Percentiles rank a stretch among this genome's conserved stretches.
These are phyloP conservation scores for Philhelius pedissequus DNA, from an alignment of 2,888 invertebrate genomes.

Conservation along the genomic window DNA sequence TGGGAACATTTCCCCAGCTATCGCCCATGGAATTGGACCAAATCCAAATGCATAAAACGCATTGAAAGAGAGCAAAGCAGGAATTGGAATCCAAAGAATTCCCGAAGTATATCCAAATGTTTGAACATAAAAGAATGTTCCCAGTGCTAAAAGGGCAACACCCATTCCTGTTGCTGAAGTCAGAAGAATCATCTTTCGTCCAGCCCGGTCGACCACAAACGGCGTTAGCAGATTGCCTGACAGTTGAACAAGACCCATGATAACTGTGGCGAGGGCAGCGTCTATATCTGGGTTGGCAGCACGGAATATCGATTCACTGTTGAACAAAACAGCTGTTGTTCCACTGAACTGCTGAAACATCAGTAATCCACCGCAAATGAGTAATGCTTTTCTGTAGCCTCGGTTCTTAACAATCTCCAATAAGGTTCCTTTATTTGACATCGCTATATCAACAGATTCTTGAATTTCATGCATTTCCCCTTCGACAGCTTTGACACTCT, in stretches of 20 bases:
- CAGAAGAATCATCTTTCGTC: slow-evolving; percentile 86
- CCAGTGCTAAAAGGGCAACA: slow-evolving; percentile 81
- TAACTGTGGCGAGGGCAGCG: slow-evolving; percentile 84
- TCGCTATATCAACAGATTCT: slow-evolving; percentile 79
- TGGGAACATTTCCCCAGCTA: slow-evolving; percentile 86
- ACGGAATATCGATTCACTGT: slow-evolving; percentile 85
- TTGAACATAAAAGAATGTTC: slow-evolving; percentile 83
- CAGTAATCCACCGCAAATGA: slow-evolving; percentile 86
- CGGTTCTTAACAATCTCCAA: slow-evolving; percentile 83
- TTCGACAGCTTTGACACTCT: slow-evolving; percentile 81
- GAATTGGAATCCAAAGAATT: slow-evolving; percentile 85
- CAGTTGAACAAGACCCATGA: slow-evolving; percentile 87
- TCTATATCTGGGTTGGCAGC: slow-evolving; percentile 83
- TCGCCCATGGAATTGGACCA: slow-evolving; percentile 90
- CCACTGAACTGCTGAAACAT: slow-evolving; percentile 91
- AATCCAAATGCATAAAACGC: slow-evolving; percentile 86
- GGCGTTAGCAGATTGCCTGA: slow-evolving; percentile 86
- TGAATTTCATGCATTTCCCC: slow-evolving; percentile 83
- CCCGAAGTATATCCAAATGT: slow-evolving; percentile 76
- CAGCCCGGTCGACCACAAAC: slow-evolving; percentile 87
- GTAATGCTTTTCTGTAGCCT: slow-evolving; percentile 87
- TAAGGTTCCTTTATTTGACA: slow-evolving; percentile 76
- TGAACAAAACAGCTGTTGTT: slow-evolving; percentile 89
- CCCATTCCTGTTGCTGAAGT: slow-evolving; percentile 85
- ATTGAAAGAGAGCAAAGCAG: slow-evolving; percentile 86